Evolutionary conservation across 2,888 invertebrate species (phyloP), one percentile per base, ranked within the genome.

Genomic region (Teinopalpus imperialis): DNA sequence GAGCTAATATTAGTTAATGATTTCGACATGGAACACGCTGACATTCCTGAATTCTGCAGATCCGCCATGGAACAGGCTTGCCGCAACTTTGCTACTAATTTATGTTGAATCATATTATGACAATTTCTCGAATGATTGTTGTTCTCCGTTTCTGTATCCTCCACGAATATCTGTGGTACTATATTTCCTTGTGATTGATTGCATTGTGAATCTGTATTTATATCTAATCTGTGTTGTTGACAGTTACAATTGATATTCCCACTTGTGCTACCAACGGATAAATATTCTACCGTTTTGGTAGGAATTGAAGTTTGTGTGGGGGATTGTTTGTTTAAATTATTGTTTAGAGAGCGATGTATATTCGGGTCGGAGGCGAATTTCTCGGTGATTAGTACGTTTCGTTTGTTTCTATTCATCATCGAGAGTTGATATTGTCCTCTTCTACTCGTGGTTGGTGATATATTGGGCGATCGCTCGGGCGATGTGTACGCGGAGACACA

Each of bases 391-490:
- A 77, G 75, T 0, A 74, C 74, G 0, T 59, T 52, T 60, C 77
- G 78, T 42, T 77, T 73, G 8, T 52, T 63, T 55, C 64, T 70
- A 40, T 63, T 79, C 74, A 85, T 78, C 59, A 81, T 63, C 0
- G 85, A 83, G 1, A 85, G 55, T 48, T 86, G 85, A 50, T 86
- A 85, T 51, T 80, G 80, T 0, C 81, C 81, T 44, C 69, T 66
- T 0, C 86, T 59, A 23, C 54, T 64, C 0, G 69, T 56, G 0
- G 76, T 66, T 0, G 86, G 82, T 0, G 85, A 83, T 23, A 67
- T 52, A 37, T 63, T 74, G 0, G 81, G 83, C 0, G 83, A 81
- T 12, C 77, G 54, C 9, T 68, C 74, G 0, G 83, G 82, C 0
- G 85, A 77, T 0, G 74, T 65, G 32, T 66, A 71, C 0, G 82